Evolutionary conservation across 1,140 invertebrate genomes (phyloP), one percentile per base, ranked within the genome.

Genomic region (Octopus sinensis): DNA sequence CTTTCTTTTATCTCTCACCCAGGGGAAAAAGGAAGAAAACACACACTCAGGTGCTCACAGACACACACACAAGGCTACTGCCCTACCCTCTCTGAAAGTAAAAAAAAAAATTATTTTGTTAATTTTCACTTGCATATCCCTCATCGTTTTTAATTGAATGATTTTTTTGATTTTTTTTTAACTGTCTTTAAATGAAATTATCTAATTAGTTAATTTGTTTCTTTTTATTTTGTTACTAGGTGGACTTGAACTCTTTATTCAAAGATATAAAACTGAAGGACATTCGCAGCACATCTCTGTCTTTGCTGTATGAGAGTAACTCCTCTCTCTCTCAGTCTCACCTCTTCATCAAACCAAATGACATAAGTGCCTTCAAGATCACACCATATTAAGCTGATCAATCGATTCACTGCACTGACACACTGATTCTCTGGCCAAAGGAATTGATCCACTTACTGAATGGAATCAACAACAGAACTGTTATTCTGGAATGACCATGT

Each of bases 331-430:
- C 30, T 73, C 7, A 9, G 79, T 93, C 90, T 68, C 86, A 88
- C 73, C 88, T 92, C 30, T 84, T 89, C 54, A 81, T 93, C 52
- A 92, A 92, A 85, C 92, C 93, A 12, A 93, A 93, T 93, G 92
- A 93, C 85, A 89, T 93, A 54, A 91, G 92, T 86, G 91, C 92
- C 56, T 93, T 83, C 76, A 84, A 82, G 54, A 68, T 86, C 6
- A 84, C 83, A 17, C 52, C 86, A 30, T 43, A 43, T 43, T 43
- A 43, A 43, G 30, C 30, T 43, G 30, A 43, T 43, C 30, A 43
- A 43, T 43, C 30, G 30, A 43, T 43, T 43, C 30, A 43, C 30
- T 43, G 30, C 30, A 43, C 30, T 43, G 30, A 43, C 30, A 43
- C 30, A 2, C 30, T 43, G 30, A 43, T 43, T 43, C 30, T 43